Base-by-base conservation (phyloP, 2,888 invertebrate genomes). In the Stenolophus ochropezus region DNA sequence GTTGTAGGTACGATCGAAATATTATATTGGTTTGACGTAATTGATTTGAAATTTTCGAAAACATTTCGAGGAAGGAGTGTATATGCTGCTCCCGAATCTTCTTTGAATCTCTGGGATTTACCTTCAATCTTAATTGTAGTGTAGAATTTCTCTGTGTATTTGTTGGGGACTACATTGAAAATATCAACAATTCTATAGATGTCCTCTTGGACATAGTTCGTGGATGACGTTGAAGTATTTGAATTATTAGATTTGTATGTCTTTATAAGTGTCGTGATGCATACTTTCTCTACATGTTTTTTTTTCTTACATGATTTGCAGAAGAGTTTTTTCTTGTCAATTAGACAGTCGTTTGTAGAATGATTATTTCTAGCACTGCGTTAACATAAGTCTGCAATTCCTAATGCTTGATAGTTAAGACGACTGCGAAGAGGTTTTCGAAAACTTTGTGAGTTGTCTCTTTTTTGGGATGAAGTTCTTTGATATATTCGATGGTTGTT, bases 21-120 rank as follows among this genome's bases (percentile, higher is more conserved):
- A 3, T 3, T 4, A 27, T 27, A 27, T 27, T 27, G 3, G 27
- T 27, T 27, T 3, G 27, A 4, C 5, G 27, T 27, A 27, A 5
- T 27, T 27, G 4, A 4, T 27, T 27, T 5, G 27, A 27, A 27
- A 4, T 5, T 3, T 49, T 58, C 11, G 33, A 23, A 69, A 69
- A 69, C 25, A 27, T n/a, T 69, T 69, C 33, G 27, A 6, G 69
- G 69, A 2, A 69, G 4, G 4, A 69, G 2, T 69, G 69, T 27
- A 69, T 27, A 23, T 25, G 4, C 69, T 5, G 27, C 69, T 25
- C 69, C 69, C 3, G 69, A 69, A 25, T 69, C 69, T 21, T 23
- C 33, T 69, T 69, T 25, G 16, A 69, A 16, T n/a, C n/a, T 14
- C 2, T 4, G 5, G 4, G 33, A 14, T 5, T n/a, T 3, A 21